These are phyloP conservation scores for Pseudopleuronectes americanus DNA, from an alignment of 2,797 vertebrate genomes.

Conservation along the genomic window DNA sequence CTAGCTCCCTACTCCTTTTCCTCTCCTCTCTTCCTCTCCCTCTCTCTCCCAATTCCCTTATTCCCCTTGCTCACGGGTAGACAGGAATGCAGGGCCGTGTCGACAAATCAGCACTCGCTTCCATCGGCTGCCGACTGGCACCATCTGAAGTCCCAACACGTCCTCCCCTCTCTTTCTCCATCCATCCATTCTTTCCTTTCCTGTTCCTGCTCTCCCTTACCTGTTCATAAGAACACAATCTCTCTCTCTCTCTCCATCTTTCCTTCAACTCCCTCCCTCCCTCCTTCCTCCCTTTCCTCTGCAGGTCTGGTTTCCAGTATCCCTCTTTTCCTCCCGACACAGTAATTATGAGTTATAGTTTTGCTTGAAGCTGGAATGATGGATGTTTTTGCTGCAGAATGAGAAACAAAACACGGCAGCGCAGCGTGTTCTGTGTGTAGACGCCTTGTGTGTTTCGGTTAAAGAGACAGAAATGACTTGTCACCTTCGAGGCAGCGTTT, in stretches of 20 bases:
- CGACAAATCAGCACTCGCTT: slow-evolving; percentile 74
- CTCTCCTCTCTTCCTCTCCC: slow-evolving; percentile 28
- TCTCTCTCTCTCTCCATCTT: slow-evolving; percentile 1
- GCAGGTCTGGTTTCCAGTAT: slow-evolving; percentile 48
- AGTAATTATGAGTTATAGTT: slow-evolving; percentile 61
- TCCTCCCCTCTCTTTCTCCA: slow-evolving; percentile 37
- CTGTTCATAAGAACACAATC: slow-evolving; percentile 21
- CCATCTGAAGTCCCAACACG: slow-evolving; percentile 67
- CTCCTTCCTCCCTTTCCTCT: neutral
- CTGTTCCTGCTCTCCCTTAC: slow-evolving; percentile 20
- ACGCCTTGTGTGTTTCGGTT: slow-evolving; percentile 37
- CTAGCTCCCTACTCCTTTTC: slow-evolving; percentile 33
- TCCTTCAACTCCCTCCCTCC: neutral
- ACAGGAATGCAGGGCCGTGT: slow-evolving; percentile 64
- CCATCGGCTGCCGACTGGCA: slow-evolving; percentile 58
- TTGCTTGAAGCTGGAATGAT: slow-evolving; percentile 54
- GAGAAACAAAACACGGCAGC: slow-evolving; percentile 36
- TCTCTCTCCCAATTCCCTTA: slow-evolving; percentile 59
- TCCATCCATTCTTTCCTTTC: slow-evolving; percentile 26
- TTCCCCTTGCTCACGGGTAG: slow-evolving; percentile 61
- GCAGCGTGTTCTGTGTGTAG: slow-evolving; percentile 10
- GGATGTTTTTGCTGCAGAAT: slow-evolving; percentile 52
- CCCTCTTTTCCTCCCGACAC: slow-evolving; percentile 39
- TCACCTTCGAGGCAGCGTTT: slow-evolving; percentile 45
- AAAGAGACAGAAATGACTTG: slow-evolving; percentile 35